phyloP scores from a whole-genome alignment of 2,797 vertebrate genomes.

The Prionace glauca region DNA sequence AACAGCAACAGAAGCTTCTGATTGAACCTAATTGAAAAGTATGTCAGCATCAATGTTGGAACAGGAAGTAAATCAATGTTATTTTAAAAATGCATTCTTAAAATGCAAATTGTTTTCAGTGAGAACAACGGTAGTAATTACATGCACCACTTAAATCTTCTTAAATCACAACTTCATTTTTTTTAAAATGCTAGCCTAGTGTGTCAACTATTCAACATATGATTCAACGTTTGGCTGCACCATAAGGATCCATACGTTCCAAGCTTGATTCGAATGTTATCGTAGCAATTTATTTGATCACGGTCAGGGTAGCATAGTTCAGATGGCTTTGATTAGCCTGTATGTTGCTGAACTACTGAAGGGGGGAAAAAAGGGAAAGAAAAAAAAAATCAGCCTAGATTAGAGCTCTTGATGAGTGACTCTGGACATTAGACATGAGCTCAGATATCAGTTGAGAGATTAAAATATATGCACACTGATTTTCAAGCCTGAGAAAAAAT shows the following conservation, averaged over 20 bases:
- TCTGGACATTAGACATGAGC: background rate
- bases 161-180: background rate
- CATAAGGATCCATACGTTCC: background rate
- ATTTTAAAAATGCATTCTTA: background rate
- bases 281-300: no score
- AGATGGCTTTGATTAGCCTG: background rate
- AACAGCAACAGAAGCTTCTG: background rate
- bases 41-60: background rate
- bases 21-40: background rate
- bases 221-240: background rate
- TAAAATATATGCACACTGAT: background rate
- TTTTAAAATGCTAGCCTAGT: background rate
- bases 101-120: background rate
- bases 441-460: background rate
- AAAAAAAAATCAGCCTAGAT: background rate
- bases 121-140: background rate
- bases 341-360: background rate
- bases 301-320: background rate
- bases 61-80: background rate
- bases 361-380: background rate
- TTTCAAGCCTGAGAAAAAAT: background rate
- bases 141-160: background rate
- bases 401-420: background rate
- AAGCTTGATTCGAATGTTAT: no score
- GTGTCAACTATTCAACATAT: background rate